Evolutionary conservation across 2,888 invertebrate species (phyloP).

Genomic region (Mythimna loreyi): DNA sequence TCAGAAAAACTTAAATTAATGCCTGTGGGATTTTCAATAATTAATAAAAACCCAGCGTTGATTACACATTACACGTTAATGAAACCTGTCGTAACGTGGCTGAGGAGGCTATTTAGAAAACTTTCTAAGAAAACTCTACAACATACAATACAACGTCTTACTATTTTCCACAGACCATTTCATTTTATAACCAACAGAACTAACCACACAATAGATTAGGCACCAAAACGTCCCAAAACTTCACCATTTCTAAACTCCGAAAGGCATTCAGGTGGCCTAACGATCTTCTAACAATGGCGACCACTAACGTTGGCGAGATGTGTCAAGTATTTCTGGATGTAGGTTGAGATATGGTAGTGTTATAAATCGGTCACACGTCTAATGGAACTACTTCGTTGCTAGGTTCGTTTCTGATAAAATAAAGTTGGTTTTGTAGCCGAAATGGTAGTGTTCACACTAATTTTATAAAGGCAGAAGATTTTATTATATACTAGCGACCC

Average conservation of each 20-base stretch:
- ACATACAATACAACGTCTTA: not conserved
- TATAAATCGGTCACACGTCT: slow-evolving; percentile 24
- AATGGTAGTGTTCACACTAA: no score
- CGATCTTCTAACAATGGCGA: slow-evolving; percentile 42
- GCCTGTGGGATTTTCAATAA: no score
- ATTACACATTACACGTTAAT: no score
- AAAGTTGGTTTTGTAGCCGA: no score
- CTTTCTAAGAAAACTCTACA: not conserved
- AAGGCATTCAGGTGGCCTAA: slow-evolving; percentile 38
- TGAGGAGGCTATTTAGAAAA: no score
- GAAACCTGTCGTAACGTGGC: no score
- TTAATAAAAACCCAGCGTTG: no score
- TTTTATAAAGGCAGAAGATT: no score
- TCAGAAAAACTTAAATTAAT: no score
- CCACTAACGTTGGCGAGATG: slow-evolving; percentile 17
- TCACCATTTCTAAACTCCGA: slow-evolving; percentile 18
- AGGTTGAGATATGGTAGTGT: slow-evolving; percentile 28
- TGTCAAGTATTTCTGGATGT: slow-evolving; percentile 45
- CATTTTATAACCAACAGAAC: not conserved
- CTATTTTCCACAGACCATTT: not conserved
- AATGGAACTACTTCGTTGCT: slow-evolving; percentile 6
- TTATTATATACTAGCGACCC: no score
- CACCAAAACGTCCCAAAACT: slow-evolving; percentile 15
- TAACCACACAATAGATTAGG: slow-evolving; percentile 6
- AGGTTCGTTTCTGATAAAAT: not conserved